Base-by-base conservation (phyloP, 2,113 vertebrate species). In the Piaya cayana region DNA sequence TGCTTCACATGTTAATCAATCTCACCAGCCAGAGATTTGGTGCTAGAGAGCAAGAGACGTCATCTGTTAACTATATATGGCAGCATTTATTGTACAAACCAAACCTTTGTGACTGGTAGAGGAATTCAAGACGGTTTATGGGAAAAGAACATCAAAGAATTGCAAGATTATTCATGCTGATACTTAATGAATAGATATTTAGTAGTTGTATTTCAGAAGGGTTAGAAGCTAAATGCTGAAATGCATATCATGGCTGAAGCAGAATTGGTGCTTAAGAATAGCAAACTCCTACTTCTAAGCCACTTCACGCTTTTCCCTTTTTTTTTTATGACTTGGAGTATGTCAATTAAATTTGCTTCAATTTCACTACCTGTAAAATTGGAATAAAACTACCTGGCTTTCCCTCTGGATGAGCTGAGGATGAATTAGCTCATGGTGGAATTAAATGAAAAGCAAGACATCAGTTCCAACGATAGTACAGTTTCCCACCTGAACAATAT, bases 1-100 rank as follows among this genome's bases (percentile, higher is more conserved):
- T 27, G 10, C 94, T 96, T 96, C 90, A 93, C 88, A 83, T 97
- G 90, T 88, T 96, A 97, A 97, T 96, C 96, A 96, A 88, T 97
- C 93, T 96, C 92, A 84, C 76, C 58, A 96, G 95, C 95, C 96
- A 96, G 65, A 92, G 69, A 80, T 79, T 83, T 90, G 82, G 90
- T 95, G 72, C 86, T 86, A 62, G 88, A 86, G 52, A 94, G 86
- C 60, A 92, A 71, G 20, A 93, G 80, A 94, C 90, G 96, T 82
- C 58, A 62, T 88, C 43, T 84, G 86, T 93, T 94, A 70, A 58
- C 85, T 92, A 86, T 89, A 89, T 60, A 82, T 69, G 86, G 94
- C 42, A 94, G 65, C 80, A 68, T 64, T 95, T 81, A 78, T 58
- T 88, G 92, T 92, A 77, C 52, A 86, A 94, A 53, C 88, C 88